Base-by-base conservation (phyloP, 1,140 invertebrate genomes). In the Drosophila littoralis region DNA sequence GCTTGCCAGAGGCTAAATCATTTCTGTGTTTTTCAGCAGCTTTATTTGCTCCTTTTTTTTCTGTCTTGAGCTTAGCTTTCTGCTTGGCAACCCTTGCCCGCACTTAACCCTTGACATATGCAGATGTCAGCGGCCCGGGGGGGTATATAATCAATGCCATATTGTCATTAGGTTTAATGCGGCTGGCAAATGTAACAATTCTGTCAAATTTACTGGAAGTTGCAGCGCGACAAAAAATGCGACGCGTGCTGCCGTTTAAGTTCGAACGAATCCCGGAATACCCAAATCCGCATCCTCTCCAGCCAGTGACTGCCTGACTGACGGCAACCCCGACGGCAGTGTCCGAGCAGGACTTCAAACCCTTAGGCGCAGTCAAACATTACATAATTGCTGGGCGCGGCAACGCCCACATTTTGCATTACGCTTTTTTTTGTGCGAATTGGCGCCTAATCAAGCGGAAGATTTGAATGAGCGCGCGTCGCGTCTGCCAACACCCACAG, bases 361-460 rank as follows among this genome's bases (percentile, higher is more conserved):
- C 17, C 15, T 42, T 48, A 61, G 12, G 57, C 69, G 48, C 64
- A 69, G 68, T 60, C 75, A 65, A 69, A 60, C 78, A 86, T 86
- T 73, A 67, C 59, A 73, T 88, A 72, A 86, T 86, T 86, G 79
- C 71, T 61, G 70, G 73, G 81, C 81, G 74, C 57, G 43, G 81
- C 70, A 43, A 75, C 85, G 85, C 85, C 85, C 85, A 90, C 71
- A 77, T 77, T 74, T 50, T 38, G 35, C 12, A 33, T 40, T 38
- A 28, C 6, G 15, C 38, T 12, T 48, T 58, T 42, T 79, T 80
- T 79, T 83, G 66, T 89, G 77, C 84, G 77, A 88, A 88, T 89
- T 89, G 89, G 81, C 89, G 84, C 79, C 89, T 91, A 91, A 91
- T 91, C 89, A 91, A 79, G 89, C 75, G 89, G 89, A 91, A 91